Conservation (phyloP, 2,888 invertebrate species). For the Dichetophora obliterata region DNA sequence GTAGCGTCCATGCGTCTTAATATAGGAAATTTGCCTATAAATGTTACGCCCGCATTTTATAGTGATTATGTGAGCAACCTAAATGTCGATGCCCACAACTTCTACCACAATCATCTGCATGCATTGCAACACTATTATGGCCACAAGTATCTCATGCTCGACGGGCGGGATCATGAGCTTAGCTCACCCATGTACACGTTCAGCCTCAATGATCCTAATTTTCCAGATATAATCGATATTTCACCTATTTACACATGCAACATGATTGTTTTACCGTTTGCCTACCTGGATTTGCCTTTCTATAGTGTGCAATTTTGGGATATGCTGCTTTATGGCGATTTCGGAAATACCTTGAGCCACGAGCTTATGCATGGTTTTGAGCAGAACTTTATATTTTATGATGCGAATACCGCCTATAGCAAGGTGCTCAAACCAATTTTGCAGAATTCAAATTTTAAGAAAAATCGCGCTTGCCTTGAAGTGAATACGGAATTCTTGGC, state of each 20-base stretch:
- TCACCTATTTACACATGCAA: slow-evolving; percentile 59
- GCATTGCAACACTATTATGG: slow-evolving; percentile 54
- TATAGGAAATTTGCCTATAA: slow-evolving; percentile 60
- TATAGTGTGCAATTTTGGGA: slow-evolving; percentile 60
- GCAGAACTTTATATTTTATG: slow-evolving; percentile 56
- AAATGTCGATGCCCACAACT: slow-evolving; percentile 50
- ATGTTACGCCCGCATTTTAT: slow-evolving; percentile 53
- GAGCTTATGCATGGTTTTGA: slow-evolving; percentile 62
- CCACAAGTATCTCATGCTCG: slow-evolving; percentile 39
- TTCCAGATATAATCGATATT: slow-evolving; percentile 57
- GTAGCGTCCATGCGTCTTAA: slow-evolving; percentile 55
- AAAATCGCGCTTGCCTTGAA: slow-evolving; percentile 52
- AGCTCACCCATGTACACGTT: slow-evolving; percentile 55
- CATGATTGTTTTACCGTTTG: slow-evolving; percentile 58
- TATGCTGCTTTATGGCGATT: slow-evolving; percentile 58
- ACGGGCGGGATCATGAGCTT: background rate
- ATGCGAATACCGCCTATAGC: slow-evolving; percentile 42
- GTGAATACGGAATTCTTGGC: slow-evolving; percentile 52
- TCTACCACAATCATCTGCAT: slow-evolving; percentile 58
- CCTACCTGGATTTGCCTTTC: slow-evolving; percentile 59
- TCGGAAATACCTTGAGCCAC: slow-evolving; percentile 62
- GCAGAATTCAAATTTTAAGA: slow-evolving; percentile 49
- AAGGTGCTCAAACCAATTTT: slow-evolving; percentile 1
- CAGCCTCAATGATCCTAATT: slow-evolving; percentile 57
- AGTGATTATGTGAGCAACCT: slow-evolving; percentile 48